phyloP scores from a whole-genome alignment of 2,797 vertebrate species.

The Alectoris magna region DNA sequence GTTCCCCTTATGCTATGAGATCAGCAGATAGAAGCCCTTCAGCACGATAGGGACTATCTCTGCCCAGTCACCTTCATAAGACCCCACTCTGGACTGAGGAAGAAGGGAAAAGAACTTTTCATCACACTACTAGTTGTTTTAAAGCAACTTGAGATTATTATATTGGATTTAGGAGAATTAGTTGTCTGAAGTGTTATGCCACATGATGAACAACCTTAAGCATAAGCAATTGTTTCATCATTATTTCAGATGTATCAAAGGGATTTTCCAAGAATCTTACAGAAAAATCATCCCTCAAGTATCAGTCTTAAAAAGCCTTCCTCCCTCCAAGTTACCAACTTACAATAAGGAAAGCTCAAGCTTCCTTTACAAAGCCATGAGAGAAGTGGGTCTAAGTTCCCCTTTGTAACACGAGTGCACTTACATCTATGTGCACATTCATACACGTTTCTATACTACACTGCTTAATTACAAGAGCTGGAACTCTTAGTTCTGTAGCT shows the following conservation, averaged over 20 bases:
- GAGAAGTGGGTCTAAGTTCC: neutral
- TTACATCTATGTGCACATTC: accelerated
- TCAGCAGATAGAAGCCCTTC: too few species aligned
- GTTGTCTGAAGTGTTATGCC: neutral
- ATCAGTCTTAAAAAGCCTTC: neutral
- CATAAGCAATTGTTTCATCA: neutral
- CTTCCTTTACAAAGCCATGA: neutral
- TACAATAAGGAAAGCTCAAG: neutral
- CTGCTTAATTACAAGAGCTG: neutral
- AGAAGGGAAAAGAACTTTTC: neutral
- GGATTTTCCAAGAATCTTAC: neutral
- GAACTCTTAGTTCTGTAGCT: neutral
- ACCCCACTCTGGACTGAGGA: neutral
- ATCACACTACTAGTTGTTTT: neutral
- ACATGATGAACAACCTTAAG: neutral
- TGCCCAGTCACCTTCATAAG: neutral
- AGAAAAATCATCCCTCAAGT: too few species aligned
- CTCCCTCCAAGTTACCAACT: neutral
- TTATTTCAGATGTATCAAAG: neutral
- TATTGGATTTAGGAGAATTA: neutral
- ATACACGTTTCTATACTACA: too few species aligned
- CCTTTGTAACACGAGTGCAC: neutral
- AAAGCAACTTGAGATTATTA: neutral
- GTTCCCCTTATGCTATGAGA: neutral
- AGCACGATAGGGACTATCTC: too few species aligned